phyloP scores from a whole-genome alignment of 2,888 invertebrate genomes.

The Xestia ashworthii region DNA sequence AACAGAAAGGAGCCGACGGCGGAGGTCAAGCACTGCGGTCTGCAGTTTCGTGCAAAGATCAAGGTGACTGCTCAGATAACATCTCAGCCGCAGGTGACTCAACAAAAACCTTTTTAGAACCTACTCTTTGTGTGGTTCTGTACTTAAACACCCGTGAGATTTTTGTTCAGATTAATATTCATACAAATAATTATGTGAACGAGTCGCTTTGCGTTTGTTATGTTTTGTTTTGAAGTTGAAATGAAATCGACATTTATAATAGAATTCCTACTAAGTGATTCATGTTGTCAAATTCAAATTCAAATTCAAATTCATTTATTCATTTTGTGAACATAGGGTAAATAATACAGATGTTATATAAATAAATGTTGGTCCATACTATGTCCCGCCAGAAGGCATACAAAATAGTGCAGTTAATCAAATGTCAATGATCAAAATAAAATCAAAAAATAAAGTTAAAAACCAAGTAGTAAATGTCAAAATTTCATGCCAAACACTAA shows the following conservation, averaged over 20 bases:
- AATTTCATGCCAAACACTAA: no score
- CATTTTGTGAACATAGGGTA: no score
- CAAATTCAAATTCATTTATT: no score
- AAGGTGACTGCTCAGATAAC: conserved; percentile 79
- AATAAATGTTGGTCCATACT: no score
- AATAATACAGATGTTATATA: no score
- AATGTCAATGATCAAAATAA: no score
- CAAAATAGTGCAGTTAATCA: no score
- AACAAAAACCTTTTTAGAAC: conserved; percentile 60
- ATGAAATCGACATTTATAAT: conserved; percentile 34
- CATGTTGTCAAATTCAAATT: no score
- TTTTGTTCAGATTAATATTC: conserved; percentile 27
- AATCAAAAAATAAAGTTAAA: no score
- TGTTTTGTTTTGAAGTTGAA: conserved; percentile 37
- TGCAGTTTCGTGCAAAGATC: conserved; percentile 79
- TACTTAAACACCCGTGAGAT: conserved; percentile 42
- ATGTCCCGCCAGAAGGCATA: no score
- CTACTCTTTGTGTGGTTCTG: conserved; percentile 57
- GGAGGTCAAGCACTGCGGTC: conserved; percentile 76
- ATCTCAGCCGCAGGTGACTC: conserved; percentile 64
- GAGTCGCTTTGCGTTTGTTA: conserved; percentile 10
- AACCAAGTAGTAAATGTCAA: no score
- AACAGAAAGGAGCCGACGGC: conserved; percentile 60
- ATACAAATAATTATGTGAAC: conserved; percentile 45
- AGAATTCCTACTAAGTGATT: conserved; percentile 52